Conservation (phyloP, 2,888 invertebrate genomes). For the Lydus trimaculatus region DNA sequence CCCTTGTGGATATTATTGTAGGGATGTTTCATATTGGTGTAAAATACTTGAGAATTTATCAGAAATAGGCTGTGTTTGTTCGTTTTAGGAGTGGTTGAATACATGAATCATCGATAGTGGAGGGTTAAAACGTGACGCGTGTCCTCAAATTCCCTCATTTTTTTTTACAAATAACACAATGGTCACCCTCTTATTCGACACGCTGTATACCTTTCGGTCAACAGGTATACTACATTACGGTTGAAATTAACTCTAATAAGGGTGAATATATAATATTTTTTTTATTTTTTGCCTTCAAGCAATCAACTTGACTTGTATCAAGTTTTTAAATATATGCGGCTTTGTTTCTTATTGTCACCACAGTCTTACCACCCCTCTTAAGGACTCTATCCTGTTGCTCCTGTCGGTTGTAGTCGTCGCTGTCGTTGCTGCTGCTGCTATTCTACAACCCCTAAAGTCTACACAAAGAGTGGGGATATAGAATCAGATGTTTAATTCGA, state of each 20-base stretch:
- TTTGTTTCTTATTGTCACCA: not conserved
- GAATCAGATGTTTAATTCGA: slow-evolving; percentile 47
- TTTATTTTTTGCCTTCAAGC: not conserved
- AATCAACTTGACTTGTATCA: not conserved
- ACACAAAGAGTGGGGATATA: slow-evolving; percentile 27
- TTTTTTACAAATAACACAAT: slow-evolving; percentile 10
- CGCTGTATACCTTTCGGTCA: not conserved
- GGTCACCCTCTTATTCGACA: slow-evolving; percentile 4
- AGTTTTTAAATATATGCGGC: not conserved
- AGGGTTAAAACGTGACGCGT: slow-evolving; percentile 20
- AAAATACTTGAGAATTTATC: slow-evolving; percentile 5
- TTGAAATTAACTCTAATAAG: not conserved
- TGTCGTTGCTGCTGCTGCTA: slow-evolving; percentile 10
- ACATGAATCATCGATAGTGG: slow-evolving; percentile 21
- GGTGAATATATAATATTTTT: not conserved
- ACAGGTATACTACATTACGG: slow-evolving; percentile 13
- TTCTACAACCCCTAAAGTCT: slow-evolving; percentile 24
- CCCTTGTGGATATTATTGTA: not conserved
- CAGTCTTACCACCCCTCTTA: slow-evolving; percentile 8
- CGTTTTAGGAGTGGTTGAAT: slow-evolving; percentile 11
- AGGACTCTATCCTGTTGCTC: slow-evolving; percentile 44
- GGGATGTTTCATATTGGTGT: slow-evolving; percentile 12
- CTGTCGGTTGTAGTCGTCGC: not conserved
- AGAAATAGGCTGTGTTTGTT: slow-evolving; percentile 3
- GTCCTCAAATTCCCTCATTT: slow-evolving; percentile 10